phyloP scores from a whole-genome alignment of 2,113 vertebrate species.

The Gallinago paraguaiae region DNA sequence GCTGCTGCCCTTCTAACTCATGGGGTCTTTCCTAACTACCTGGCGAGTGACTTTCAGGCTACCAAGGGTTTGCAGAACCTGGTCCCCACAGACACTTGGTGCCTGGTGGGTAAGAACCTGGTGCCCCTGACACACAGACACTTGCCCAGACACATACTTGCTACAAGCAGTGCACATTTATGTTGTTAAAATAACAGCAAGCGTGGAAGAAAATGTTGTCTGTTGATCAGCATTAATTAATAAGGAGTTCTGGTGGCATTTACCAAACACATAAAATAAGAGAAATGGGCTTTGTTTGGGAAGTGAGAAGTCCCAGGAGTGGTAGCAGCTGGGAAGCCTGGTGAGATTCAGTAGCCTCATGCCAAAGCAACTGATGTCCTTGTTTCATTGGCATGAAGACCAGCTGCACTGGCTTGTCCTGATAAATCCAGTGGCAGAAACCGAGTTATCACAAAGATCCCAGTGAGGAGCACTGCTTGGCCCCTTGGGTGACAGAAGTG shows the following conservation, averaged over 20 bases:
- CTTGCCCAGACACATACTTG: not conserved
- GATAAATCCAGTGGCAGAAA: not conserved
- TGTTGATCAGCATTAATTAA: not conserved
- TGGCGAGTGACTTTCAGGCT: not conserved
- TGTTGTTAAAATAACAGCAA: not conserved
- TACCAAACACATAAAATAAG: not conserved
- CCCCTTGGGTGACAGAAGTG: not conserved
- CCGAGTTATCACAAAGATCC: not conserved
- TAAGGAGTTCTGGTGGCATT: not conserved
- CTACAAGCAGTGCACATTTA: not conserved
- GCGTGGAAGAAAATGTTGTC: not conserved
- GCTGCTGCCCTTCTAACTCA: not conserved
- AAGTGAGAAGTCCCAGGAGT: not conserved
- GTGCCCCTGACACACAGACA: not conserved
- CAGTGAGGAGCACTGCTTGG: not conserved
- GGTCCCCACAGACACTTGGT: not conserved
- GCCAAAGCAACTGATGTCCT: not conserved
- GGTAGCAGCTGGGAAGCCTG: not conserved
- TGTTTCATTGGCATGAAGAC: accelerated
- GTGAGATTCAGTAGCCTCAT: not conserved
- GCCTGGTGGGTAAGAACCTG: not conserved
- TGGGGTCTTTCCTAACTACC: not conserved
- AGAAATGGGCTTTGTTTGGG: accelerated
- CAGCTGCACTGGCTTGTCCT: not conserved
- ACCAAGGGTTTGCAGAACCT: not conserved